Base-by-base conservation (phyloP, 2,888 invertebrate genomes). In the Cenopis cana region DNA sequence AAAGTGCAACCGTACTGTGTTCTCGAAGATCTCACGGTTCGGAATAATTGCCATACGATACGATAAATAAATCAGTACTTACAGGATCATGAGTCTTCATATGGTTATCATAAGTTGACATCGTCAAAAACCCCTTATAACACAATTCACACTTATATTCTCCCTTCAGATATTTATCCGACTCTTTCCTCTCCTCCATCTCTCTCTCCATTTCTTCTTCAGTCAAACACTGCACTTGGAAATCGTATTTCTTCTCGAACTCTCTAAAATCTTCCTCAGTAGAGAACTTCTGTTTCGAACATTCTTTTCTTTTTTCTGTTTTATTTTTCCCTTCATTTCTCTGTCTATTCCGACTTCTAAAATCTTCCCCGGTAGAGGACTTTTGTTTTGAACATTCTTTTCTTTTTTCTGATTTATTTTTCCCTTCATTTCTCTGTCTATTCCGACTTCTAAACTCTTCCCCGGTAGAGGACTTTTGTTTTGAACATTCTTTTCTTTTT, bases 81-180 rank as follows among this genome's bases (percentile, higher is more conserved):
- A 91, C 91, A 75, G 78, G 78, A 0, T 85, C 81, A 61, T 91
- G 91, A 65, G 90, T 91, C 78, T 79, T 82, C 85, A 88, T 85
- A 33, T 91, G 91, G 29, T 87, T 83, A 1, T 81, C 81, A 41
- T 52, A 60, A 18, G 59, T 68, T 0, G 18, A 54, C 0, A 29
- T 29, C 9, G 50, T 46, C 29, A 54, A 29, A 54, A 68, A 68
- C 3, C 68, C 68, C 29, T 61, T 68, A 10, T 54, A 68, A 4
- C 68, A 68, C 29, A 61, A 11, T 8, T 68, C 60, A 61, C 68
- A 68, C n/a, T 68, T 68, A 18, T 60, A 68, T 29, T 29, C 59
- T 2, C 59, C 54, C 11, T 61, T 61, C 33, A 54, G 54, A 33
- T 68, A 68, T 11, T 52, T 68, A n/a, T 61, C 59, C 3, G 68